Conservation (phyloP, 1,140 invertebrate species). For the Apis cerana region DNA sequence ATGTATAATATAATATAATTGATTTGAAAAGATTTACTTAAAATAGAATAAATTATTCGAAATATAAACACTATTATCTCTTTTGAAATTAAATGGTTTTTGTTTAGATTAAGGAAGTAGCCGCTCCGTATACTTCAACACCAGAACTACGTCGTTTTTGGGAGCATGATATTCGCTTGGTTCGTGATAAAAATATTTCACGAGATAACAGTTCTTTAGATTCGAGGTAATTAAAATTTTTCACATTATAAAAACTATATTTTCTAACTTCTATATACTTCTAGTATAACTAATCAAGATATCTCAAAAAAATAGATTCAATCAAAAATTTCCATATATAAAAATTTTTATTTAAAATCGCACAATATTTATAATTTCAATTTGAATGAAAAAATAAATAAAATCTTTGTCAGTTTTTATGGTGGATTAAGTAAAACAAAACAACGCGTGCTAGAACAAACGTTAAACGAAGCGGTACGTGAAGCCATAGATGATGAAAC, state of each 20-base stretch:
- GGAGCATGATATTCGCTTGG: slow-evolving; percentile 89
- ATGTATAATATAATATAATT: too few relatives aligned
- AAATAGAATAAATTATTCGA: not conserved
- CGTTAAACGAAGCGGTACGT: slow-evolving; percentile 84
- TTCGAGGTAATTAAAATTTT: slow-evolving; percentile 66
- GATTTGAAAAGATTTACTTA: too few relatives aligned
- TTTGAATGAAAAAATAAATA: slow-evolving; percentile 12
- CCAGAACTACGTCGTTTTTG: slow-evolving; percentile 89
- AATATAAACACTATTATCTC: not conserved
- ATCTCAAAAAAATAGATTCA: too few relatives aligned
- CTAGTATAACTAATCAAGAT: not conserved
- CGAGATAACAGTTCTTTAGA: slow-evolving; percentile 75
- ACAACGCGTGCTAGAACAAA: slow-evolving; percentile 72
- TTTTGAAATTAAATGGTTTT: slow-evolving; percentile 9
- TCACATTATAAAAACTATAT: not conserved
- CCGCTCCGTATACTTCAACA: slow-evolving; percentile 89
- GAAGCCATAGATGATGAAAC: slow-evolving; percentile 87
- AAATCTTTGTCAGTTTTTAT: slow-evolving; percentile 68
- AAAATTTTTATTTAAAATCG: not conserved
- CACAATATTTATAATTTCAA: not conserved
- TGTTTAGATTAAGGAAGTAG: slow-evolving; percentile 90
- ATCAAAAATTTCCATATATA: too few relatives aligned
- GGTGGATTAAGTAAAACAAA: slow-evolving; percentile 73
- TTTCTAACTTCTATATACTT: not conserved
- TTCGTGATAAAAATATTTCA: slow-evolving; percentile 83